Conservation (phyloP, 1,140 invertebrate genomes). For the Hypothenemus hampei region DNA sequence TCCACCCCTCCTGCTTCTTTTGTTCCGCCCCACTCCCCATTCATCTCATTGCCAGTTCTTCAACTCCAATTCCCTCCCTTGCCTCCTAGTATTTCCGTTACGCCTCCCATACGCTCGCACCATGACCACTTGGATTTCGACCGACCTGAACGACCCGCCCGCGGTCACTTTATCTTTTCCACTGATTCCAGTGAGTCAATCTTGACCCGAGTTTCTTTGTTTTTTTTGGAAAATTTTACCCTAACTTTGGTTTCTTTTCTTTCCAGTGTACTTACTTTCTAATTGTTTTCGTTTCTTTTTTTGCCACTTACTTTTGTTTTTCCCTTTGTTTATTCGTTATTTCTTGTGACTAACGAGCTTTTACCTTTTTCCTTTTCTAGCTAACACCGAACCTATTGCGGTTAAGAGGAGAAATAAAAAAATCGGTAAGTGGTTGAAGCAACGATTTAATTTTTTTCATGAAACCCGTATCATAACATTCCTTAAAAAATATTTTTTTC, state of each 20-base stretch:
- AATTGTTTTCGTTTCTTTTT: too few relatives aligned
- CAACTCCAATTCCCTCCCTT: slow-evolving; percentile 35
- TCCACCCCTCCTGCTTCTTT: slow-evolving; percentile 5
- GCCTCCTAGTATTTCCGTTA: slow-evolving; percentile 35
- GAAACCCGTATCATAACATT: too few relatives aligned
- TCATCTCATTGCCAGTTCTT: slow-evolving; percentile 40
- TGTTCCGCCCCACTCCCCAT: slow-evolving; percentile 28
- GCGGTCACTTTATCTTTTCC: slow-evolving; percentile 34
- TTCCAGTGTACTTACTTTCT: too few relatives aligned
- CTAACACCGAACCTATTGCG: slow-evolving; percentile 33
- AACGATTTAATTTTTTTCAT: too few relatives aligned
- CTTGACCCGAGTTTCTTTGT: too few relatives aligned
- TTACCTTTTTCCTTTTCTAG: slow-evolving; percentile 14
- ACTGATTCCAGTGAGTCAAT: slow-evolving; percentile 37
- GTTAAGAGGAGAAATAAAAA: slow-evolving; percentile 44
- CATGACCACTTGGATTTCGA: slow-evolving; percentile 39
- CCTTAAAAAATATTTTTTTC: too few relatives aligned
- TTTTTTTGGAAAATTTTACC: too few relatives aligned
- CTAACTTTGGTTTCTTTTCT: background rate
- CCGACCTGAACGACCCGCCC: slow-evolving; percentile 42
- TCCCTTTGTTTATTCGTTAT: too few relatives aligned
- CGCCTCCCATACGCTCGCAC: slow-evolving; percentile 35
- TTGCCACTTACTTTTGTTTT: too few relatives aligned
- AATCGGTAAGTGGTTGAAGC: slow-evolving; percentile 45
- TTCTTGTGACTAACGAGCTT: too few relatives aligned